A percentile compares a stretch with the other conserved stretches of the same genome.
Evolutionary conservation across 2,113 vertebrate species (phyloP).

Genomic region (Patagioenas fasciata): DNA sequence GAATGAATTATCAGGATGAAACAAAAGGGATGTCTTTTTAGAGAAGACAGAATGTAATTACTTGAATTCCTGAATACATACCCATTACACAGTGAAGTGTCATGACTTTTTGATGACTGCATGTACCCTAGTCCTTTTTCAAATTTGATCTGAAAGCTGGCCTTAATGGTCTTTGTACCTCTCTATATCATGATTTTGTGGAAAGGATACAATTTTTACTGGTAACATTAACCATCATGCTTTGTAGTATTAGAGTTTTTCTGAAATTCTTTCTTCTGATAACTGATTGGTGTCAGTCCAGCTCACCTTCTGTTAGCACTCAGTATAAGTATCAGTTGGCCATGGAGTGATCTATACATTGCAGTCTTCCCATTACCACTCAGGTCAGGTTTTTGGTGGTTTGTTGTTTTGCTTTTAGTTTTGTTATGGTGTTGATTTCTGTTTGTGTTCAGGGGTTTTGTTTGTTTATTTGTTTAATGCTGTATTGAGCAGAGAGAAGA

Average conservation of each 20-base stretch:
- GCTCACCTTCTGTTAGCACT: neutral
- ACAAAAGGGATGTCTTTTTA: neutral
- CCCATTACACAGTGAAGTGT: neutral
- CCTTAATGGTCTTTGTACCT: neutral
- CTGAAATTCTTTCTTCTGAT: neutral
- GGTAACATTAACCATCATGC: neutral
- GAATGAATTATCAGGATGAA: neutral
- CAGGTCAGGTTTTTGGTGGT: neutral
- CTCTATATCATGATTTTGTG: neutral
- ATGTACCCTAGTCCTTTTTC: neutral
- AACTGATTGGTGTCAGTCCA: neutral
- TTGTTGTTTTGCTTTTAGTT: neutral
- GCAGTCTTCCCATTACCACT: neutral
- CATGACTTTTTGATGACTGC: neutral
- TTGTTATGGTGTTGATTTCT: neutral
- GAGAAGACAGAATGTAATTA: neutral
- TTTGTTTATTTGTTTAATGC: neutral
- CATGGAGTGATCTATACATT: neutral
- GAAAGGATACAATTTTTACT: neutral
- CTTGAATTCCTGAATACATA: neutral
- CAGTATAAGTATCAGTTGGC: neutral
- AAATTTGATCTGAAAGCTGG: neutral
- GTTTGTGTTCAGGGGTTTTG: neutral
- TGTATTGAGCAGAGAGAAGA: neutral
- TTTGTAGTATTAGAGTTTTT: neutral